Base-by-base conservation (phyloP, 2,113 vertebrate genomes). In the Pelmatolapia mariae region DNA sequence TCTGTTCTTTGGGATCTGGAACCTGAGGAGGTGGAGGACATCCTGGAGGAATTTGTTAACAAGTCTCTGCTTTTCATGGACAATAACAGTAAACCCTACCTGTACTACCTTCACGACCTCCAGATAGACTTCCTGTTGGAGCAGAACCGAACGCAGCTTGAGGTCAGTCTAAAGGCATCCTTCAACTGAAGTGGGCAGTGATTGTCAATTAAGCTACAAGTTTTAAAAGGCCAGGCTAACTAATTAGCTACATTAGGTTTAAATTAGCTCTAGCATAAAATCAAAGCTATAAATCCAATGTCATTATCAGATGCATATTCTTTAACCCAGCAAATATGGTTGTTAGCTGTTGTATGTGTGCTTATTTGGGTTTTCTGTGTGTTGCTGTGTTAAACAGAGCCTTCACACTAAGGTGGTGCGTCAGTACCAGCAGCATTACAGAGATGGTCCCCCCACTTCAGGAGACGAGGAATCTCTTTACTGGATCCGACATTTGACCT, bases 31-130 rank as follows among this genome's bases (percentile, higher is more conserved):
- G 98, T 98, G 56, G 99, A 99, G 94, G 99, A 99, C 78, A 97
- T 98, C 78, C 95, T 99, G 1, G 97, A 98, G 89, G 97, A 98
- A 86, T 99, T 99, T 95, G 98, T 98, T 83, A 99, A 99, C 95
- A 99, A 98, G 89, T 99, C 99, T 1, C 95, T 99, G 1, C 94
- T 99, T 78, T 99, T 98, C 87, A 96, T 98, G 90, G 98, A 99
- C 95, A 97, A 94, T 54, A 96, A 99, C 90, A 97, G 95, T 88
- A 97, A 97, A 57, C 98, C 98, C 2, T 97, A 97, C 92, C 95
- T 95, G 82, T 99, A 99, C 94, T 99, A 98, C 95, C 97, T 99
- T 91, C 99, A 99, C 29, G 98, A 99, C 93, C 97, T 99, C 31
- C 99, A 99, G 86, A 96, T 99, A 86, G 98, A 99, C 96, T 99